Base-by-base conservation (phyloP, 1,140 invertebrate species). In the Temnothorax longispinosus region DNA sequence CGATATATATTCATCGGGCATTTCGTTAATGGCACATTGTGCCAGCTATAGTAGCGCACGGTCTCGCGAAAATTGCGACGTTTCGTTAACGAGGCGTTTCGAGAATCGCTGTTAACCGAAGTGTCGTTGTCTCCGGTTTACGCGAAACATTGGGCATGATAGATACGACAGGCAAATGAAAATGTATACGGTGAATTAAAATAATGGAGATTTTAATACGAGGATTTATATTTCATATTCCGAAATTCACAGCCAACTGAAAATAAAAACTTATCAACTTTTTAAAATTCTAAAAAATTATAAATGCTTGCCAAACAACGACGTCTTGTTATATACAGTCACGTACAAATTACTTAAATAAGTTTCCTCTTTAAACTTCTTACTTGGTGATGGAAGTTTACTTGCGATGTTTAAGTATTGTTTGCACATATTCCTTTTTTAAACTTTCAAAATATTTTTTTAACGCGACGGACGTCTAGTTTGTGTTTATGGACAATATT, bases 21-120 rank as follows among this genome's bases (percentile, higher is more conserved):
- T 94, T 94, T 93, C 89, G 92, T 89, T 94, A 94, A 94, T 93
- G 92, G 75, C 77, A 65, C 86, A 92, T 94, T 93, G 91, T 92
- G 85, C 69, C 50, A 56, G 13, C n/a, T 54, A 27, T 27, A 35
- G 44, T 54, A 18, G 38, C 18, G 75, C 54, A 32, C 2, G 64
- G 80, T 56, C 27, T 85, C 80, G 41, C 72, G 87, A 88, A 90
- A 91, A 91, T 85, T 60, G n/a, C 67, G 52, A 77, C 65, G 50
- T 87, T 52, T 35, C 78, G 90, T 88, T 90, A 88, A 91, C 89
- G 77, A 88, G 77, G 64, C 84, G 60, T 69, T 86, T 88, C 87
- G 78, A 87, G 78, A 15, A 87, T 11, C 56, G 58, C 27, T 87
- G 41, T 87, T 72, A 72, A 50, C 38, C 47, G n/a, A 35, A 74